phyloP scores from a whole-genome alignment of 2,113 vertebrate species.

The Pedetes capensis region DNA sequence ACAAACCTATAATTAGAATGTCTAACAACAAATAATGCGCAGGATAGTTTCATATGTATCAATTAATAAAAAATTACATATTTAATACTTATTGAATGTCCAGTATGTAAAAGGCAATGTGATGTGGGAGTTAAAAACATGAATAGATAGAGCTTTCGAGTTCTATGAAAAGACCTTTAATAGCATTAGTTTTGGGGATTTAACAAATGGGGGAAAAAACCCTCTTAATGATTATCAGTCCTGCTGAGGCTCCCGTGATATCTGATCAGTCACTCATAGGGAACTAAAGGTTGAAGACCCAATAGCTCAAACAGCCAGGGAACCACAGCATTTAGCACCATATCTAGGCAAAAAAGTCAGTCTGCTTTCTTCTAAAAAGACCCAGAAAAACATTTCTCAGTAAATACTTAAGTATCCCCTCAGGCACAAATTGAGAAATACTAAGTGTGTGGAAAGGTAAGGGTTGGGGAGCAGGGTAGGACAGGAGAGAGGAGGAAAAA shows the following conservation, averaged over 20 bases:
- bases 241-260: not conserved
- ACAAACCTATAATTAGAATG: constrained; percentile 53
- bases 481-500: not conserved
- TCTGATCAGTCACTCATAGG: not conserved
- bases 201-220: not conserved
- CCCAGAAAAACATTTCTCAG: not conserved
- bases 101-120: not conserved
- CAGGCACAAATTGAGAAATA: not conserved
- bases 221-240: not conserved
- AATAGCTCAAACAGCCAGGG: not conserved
- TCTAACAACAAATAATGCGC: constrained; percentile 58
- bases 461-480: not conserved
- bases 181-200: constrained; percentile 49
- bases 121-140: constrained; percentile 32
- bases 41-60: constrained; percentile 52
- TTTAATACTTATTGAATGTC: constrained; percentile 24
- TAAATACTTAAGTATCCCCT: not conserved
- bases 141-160: not conserved
- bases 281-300: not conserved
- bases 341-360: not conserved
- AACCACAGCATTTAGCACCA: not conserved
- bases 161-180: constrained; percentile 35
- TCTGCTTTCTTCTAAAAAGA: not conserved
- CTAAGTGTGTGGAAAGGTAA: not conserved
- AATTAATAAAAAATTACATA: constrained; percentile 67